These are phyloP conservation scores for Smutsia temminckii DNA, from an alignment of 2,797 vertebrate genomes.

Conservation along the genomic window DNA sequence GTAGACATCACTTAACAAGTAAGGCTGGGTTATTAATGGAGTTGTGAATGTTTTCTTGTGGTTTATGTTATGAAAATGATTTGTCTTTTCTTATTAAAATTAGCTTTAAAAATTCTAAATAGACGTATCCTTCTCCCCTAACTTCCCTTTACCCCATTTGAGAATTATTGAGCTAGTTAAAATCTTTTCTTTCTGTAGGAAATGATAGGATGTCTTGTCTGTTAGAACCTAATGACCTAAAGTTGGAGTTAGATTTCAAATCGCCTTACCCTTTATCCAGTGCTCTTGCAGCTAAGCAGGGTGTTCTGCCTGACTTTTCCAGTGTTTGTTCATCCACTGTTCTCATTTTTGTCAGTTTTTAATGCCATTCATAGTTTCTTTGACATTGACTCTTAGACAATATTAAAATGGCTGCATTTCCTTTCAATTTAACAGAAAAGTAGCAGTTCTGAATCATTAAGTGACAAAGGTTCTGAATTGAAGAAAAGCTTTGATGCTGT, in stretches of 20 bases:
- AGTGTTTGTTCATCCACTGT: background rate
- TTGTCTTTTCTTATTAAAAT: background rate
- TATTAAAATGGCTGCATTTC: constrained; percentile 42
- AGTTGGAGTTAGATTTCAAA: background rate
- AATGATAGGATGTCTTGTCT: background rate
- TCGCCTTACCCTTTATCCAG: background rate
- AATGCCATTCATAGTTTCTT: background rate
- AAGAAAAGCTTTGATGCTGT: constrained; percentile 99
- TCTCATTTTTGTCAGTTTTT: background rate
- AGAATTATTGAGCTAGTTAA: constrained; percentile 5
- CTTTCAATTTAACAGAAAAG: constrained; percentile 89
- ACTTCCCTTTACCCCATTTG: background rate
- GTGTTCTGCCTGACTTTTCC: background rate
- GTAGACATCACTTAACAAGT: background rate
- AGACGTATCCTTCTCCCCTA: background rate
- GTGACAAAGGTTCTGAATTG: constrained; percentile 95
- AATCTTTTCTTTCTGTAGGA: background rate
- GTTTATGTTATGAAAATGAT: constrained; percentile 9
- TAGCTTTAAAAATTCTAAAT: background rate
- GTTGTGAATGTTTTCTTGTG: constrained; percentile 19
- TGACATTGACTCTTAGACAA: background rate
- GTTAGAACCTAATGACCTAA: background rate
- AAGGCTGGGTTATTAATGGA: background rate
- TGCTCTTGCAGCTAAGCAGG: background rate
- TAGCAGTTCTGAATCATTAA: constrained; percentile 98